Base-by-base conservation (phyloP, 2,797 vertebrate species). In the Momotus momota region DNA sequence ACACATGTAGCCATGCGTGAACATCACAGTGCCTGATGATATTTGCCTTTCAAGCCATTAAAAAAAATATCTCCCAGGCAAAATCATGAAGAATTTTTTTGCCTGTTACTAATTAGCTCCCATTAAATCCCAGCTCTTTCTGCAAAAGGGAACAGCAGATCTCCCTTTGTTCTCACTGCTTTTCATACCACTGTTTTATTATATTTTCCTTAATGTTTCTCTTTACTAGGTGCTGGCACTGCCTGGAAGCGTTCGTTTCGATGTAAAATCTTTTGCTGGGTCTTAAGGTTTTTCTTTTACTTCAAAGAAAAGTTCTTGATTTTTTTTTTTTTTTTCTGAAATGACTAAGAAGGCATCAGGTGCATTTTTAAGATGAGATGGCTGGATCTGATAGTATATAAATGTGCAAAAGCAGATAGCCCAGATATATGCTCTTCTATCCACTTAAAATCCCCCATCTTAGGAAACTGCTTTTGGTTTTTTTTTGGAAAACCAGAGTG, bases 11-110 rank as follows among this genome's bases (percentile, higher is more conserved):
- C 72, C 91, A 84, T 85, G 90, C 25, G 6, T 95, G 93, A 95
- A 79, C 90, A 77, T 94, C 90, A 60, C 72, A 81, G 54, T 43
- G 81, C 88, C 92, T 94, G 93, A 78, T 95, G 90, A 70, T 94
- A 90, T 93, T 96, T 96, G 95, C 86, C 84, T 95, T 96, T 94
- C 91, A 88, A 94, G 72, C 41, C 83, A 66, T 93, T 90, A 41
- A 35, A 90, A 72, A 81, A 94, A 80, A 73, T 14, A 86, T 82
- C 83, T 96, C 82, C 90, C 75, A 92, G 92, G 93, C 94, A 94
- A 96, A 94, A 81, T 58, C 57, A 48, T 64, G 72, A 90, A 54
- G 78, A 58, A 49, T 73, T 61, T 81, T 86, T 94, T 86, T 82
- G 62, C 81, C 83, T 74, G 60, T 77, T 91, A 52, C 91, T 95